Conservation (phyloP, 2,888 invertebrate genomes). For the Drosophila maculinotata region DNA sequence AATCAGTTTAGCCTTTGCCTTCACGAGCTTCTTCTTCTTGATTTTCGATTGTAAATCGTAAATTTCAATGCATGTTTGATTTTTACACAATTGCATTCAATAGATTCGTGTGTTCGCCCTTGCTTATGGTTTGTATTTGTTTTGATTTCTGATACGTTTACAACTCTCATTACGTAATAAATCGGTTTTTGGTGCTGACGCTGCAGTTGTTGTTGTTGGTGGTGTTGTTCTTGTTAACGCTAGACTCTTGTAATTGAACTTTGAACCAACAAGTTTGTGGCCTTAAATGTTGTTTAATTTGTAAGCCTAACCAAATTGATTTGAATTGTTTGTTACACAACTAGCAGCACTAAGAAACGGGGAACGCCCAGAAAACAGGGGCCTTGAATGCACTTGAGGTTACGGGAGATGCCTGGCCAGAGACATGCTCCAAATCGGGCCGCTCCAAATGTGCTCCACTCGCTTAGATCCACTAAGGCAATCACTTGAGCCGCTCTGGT, state of each 20-base stretch:
- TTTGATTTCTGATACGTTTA: conserved; percentile 52
- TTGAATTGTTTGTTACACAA: conserved; percentile 63
- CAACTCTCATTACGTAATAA: conserved; percentile 63
- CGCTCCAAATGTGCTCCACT: conserved; percentile 35
- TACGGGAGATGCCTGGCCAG: conserved; percentile 35
- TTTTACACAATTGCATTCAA: conserved; percentile 50
- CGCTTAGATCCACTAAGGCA: conserved; percentile 37
- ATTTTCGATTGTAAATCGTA: conserved; percentile 34
- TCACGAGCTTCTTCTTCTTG: conserved; percentile 15
- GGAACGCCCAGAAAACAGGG: conserved; percentile 38
- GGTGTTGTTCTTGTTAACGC: neutral
- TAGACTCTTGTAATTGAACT: conserved; percentile 59
- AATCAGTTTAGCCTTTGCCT: conserved; percentile 3
- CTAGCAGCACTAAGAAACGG: conserved; percentile 10
- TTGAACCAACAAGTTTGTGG: conserved; percentile 55
- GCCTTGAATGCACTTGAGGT: conserved; percentile 63
- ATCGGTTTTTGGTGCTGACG: conserved; percentile 37
- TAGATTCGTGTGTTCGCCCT: conserved; percentile 63
- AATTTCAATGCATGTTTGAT: conserved; percentile 37
- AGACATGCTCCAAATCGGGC: conserved; percentile 6
- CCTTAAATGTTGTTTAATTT: conserved; percentile 55
- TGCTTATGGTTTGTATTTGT: conserved; percentile 50
- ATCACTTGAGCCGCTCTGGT: conserved; percentile 37
- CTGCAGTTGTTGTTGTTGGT: conserved; percentile 43
- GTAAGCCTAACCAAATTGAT: conserved; percentile 50